A percentile compares a stretch with the other conserved stretches of the same genome.
These are phyloP conservation scores for Notothenia rossii DNA, from an alignment of 2,113 vertebrate species.

Conservation along the genomic window DNA sequence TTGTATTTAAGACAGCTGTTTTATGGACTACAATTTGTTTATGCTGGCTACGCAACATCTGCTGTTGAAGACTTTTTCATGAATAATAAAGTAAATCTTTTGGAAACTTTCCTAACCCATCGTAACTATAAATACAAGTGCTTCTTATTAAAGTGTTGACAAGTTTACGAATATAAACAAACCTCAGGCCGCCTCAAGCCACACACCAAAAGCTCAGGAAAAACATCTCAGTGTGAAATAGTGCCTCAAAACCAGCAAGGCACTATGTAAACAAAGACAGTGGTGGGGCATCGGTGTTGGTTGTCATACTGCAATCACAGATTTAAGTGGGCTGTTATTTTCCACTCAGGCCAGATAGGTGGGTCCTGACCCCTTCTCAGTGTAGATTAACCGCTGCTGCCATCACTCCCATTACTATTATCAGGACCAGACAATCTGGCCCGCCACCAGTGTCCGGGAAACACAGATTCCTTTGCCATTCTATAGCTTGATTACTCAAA, in stretches of 20 bases:
- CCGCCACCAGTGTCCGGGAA: slow-evolving; percentile 66
- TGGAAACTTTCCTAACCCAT: slow-evolving; percentile 22
- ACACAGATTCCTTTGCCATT: slow-evolving; percentile 55
- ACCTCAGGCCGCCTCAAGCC: slow-evolving; percentile 22
- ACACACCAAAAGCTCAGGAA: slow-evolving; percentile 55
- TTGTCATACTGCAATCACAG: slow-evolving; percentile 39
- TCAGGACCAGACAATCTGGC: slow-evolving; percentile 76
- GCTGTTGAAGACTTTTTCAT: slow-evolving; percentile 30
- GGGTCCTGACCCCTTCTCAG: slow-evolving; percentile 66
- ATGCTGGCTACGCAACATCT: slow-evolving; percentile 34
- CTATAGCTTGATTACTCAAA: slow-evolving; percentile 75
- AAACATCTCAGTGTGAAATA: slow-evolving; percentile 35
- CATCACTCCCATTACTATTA: slow-evolving; percentile 70
- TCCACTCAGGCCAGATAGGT: slow-evolving; percentile 72
- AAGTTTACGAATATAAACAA: slow-evolving; percentile 43
- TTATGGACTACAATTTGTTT: slow-evolving; percentile 38
- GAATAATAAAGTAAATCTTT: slow-evolving; percentile 34
- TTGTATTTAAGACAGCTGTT: slow-evolving; percentile 57
- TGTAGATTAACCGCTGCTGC: slow-evolving; percentile 68
- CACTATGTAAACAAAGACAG: slow-evolving; percentile 39
- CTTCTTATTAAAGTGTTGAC: slow-evolving; percentile 45
- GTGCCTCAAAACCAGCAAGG: slow-evolving; percentile 16
- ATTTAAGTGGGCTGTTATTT: slow-evolving; percentile 66
- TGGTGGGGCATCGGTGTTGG: slow-evolving; percentile 15
- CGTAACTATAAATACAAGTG: slow-evolving; percentile 25